phyloP scores from a whole-genome alignment of 1,140 invertebrate genomes.

The Drosophila bocki region DNA sequence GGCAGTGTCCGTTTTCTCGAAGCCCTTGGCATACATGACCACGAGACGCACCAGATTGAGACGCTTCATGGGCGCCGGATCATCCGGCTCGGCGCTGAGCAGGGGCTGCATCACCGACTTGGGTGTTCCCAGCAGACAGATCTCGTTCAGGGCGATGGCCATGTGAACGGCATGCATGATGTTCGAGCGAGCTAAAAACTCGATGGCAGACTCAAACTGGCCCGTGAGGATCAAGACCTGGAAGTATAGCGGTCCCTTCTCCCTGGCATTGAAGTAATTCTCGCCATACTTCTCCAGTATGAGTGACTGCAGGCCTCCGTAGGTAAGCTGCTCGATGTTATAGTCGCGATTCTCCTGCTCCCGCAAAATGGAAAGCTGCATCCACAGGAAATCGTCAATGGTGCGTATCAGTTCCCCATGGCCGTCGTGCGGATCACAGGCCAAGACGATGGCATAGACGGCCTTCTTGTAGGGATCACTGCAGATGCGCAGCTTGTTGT shows the following conservation, averaged over 20 bases:
- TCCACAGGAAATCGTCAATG: conserved; percentile 98
- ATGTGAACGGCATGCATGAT: conserved; percentile 95
- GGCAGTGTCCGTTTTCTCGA: conserved; percentile 94
- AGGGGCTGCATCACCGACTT: conserved; percentile 86
- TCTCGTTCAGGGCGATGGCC: conserved; percentile 94
- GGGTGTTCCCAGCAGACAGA: conserved; percentile 92
- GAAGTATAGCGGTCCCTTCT: conserved; percentile 96
- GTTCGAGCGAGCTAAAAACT: conserved; percentile 93
- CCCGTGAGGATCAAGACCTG: conserved; percentile 96
- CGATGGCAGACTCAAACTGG: conserved; percentile 97
- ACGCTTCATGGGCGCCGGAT: conserved; percentile 91
- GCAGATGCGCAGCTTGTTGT: conserved; percentile 90
- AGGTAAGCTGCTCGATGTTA: conserved; percentile 88
- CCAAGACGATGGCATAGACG: conserved; percentile 92
- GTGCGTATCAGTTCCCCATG: conserved; percentile 96
- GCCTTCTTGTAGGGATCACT: conserved; percentile 93
- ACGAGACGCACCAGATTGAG: conserved; percentile 95
- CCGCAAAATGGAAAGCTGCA: conserved; percentile 94
- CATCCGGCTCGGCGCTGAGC: conserved; percentile 88
- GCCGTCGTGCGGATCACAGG: conserved; percentile 94
- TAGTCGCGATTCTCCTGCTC: conserved; percentile 72
- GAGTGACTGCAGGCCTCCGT: conserved; percentile 90
- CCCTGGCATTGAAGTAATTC: conserved; percentile 95
- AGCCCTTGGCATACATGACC: conserved; percentile 94
- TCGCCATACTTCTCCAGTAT: conserved; percentile 97